A percentile compares a stretch with the other conserved stretches of the same genome.
Conservation (phyloP, 53 echinoderm and acorn worm genomes). For the Patiria pectinifera region DNA sequence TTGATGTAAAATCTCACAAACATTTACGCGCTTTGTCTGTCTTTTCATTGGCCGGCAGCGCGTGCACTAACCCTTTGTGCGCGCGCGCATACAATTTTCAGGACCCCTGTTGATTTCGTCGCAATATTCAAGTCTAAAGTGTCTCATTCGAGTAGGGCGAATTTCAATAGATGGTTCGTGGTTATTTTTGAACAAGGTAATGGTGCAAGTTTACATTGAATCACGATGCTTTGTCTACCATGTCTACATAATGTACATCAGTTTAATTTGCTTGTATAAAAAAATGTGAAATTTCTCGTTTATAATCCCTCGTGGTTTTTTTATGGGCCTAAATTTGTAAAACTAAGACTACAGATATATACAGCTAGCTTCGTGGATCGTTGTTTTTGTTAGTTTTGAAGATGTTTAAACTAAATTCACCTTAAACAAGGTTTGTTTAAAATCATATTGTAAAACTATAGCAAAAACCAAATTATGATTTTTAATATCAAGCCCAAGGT, state of each 20-base stretch:
- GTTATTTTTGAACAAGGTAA: background rate
- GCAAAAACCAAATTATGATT: background rate
- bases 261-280: no score
- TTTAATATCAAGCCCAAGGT: no score
- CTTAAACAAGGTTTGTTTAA: background rate
- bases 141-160: background rate
- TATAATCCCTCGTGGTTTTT: no score
- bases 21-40: background rate
- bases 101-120: slow-evolving; percentile 33
- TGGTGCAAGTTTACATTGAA: background rate
- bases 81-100: slow-evolving; percentile 12
- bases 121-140: background rate
- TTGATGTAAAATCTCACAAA: slow-evolving; percentile 34
- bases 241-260: background rate
- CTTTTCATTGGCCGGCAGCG: slow-evolving; percentile 12
- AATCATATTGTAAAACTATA: background rate
- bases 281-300: no score
- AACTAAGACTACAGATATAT: no score
- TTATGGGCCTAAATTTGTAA: background rate
- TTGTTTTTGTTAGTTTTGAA: background rate
- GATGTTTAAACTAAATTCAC: background rate
- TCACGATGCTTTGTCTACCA: background rate
- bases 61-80: slow-evolving; percentile 32
- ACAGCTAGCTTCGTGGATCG: background rate
- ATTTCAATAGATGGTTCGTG: background rate